A percentile compares a stretch with the other conserved stretches of the same genome.
phyloP scores from a whole-genome alignment of 1,140 invertebrate species.

The Calephelis nemesis region DNA sequence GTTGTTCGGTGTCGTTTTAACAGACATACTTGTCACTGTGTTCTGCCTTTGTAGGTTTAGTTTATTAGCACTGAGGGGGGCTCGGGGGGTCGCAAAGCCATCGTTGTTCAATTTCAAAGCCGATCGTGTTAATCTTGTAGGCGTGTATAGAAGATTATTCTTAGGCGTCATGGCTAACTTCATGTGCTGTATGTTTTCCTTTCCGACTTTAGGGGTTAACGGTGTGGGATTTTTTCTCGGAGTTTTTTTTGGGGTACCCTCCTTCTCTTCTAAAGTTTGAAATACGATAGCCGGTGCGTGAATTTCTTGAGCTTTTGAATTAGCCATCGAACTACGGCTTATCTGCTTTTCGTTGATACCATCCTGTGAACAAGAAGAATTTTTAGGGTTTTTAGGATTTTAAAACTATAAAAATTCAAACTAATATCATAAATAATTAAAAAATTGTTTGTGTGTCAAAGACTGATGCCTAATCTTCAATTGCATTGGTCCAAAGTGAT shows the following conservation, averaged over 20 bases:
- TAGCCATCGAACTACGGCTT: slow-evolving; percentile 63
- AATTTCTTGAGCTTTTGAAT: slow-evolving; percentile 29
- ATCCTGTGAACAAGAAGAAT: slow-evolving; percentile 43
- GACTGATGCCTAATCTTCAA: too few species aligned
- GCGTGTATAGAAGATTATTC: slow-evolving; percentile 49
- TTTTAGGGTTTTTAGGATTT: neutral
- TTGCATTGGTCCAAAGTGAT: too few species aligned
- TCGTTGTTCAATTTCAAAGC: slow-evolving; percentile 59
- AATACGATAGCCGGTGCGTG: slow-evolving; percentile 32
- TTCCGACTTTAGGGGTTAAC: slow-evolving; percentile 58
- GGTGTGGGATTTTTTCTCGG: slow-evolving; percentile 35
- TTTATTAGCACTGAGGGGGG: slow-evolving; percentile 57
- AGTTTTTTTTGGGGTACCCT: slow-evolving; percentile 51
- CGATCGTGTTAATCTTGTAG: slow-evolving; percentile 57
- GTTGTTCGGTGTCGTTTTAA: slow-evolving; percentile 57
- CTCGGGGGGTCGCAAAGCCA: slow-evolving; percentile 60
- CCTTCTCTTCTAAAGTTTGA: slow-evolving; percentile 37
- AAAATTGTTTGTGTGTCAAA: too few species aligned
- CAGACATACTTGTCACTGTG: slow-evolving; percentile 36
- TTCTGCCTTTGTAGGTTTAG: slow-evolving; percentile 53
- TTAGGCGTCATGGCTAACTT: slow-evolving; percentile 48
- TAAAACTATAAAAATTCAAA: too few species aligned
- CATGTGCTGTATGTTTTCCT: slow-evolving; percentile 57
- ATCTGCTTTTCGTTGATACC: slow-evolving; percentile 59
- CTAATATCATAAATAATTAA: too few species aligned